These are phyloP conservation scores for Aradophagus sp. DNA, from an alignment of 1,140 invertebrate genomes.

Conservation along the genomic window DNA sequence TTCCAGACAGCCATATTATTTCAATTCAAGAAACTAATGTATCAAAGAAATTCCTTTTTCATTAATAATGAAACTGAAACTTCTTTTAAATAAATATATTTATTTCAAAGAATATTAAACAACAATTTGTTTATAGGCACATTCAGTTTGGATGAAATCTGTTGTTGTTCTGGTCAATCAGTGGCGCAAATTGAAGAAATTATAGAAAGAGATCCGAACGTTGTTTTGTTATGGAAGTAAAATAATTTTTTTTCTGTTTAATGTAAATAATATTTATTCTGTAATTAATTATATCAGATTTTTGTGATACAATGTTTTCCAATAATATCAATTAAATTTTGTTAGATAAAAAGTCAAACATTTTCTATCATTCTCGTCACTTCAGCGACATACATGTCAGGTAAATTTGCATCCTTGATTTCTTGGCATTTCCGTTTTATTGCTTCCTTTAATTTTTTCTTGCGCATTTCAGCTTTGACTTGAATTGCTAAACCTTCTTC, in stretches of 20 bases:
- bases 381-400: slow-evolving; percentile 70
- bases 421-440: slow-evolving; percentile 78
- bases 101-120: too few relatives aligned
- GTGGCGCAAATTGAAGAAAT: slow-evolving; percentile 88
- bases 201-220: slow-evolving; percentile 89
- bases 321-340: too few relatives aligned
- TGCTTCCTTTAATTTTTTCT: slow-evolving; percentile 76
- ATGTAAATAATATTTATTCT: too few relatives aligned
- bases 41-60: too few relatives aligned
- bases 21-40: too few relatives aligned
- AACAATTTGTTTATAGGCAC: slow-evolving; percentile 86
- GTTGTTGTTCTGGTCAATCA: slow-evolving; percentile 87
- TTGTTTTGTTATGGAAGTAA: slow-evolving; percentile 90
- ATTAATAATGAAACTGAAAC: too few relatives aligned
- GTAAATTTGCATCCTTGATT: slow-evolving; percentile 72
- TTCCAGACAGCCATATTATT: too few relatives aligned
- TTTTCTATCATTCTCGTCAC: slow-evolving; percentile 67
- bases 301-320: too few relatives aligned
- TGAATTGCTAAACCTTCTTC: slow-evolving; percentile 79
- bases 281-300: too few relatives aligned
- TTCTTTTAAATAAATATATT: too few relatives aligned
- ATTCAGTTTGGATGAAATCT: slow-evolving; percentile 91
- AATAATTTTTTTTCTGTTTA: slow-evolving; percentile 2
- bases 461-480: slow-evolving; percentile 76
- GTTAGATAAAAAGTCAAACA: too few relatives aligned